phyloP scores from a whole-genome alignment of 2,888 invertebrate genomes.

The Stenichneumon culpator region DNA sequence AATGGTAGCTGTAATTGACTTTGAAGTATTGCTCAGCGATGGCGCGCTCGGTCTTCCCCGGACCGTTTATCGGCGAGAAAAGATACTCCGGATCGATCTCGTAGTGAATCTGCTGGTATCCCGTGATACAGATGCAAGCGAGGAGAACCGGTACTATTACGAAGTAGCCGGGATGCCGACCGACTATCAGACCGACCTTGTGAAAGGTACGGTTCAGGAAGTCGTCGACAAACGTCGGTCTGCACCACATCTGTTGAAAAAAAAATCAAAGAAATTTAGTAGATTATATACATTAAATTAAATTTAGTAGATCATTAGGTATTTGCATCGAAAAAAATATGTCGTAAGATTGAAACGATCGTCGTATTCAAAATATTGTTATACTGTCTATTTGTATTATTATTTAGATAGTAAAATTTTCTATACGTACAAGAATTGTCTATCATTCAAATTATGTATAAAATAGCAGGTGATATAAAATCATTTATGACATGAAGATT shows the following conservation, averaged over 20 bases:
- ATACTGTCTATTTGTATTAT: background rate
- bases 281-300: too few species aligned
- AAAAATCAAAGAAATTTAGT: conserved; percentile 6
- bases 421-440: background rate
- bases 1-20: conserved; percentile 94
- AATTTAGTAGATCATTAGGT: too few species aligned
- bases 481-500: background rate
- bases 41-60: conserved; percentile 92
- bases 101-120: conserved; percentile 94
- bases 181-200: conserved; percentile 92
- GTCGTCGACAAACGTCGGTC: conserved; percentile 92
- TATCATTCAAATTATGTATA: too few species aligned
- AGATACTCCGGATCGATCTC: conserved; percentile 97
- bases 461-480: background rate
- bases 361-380: background rate
- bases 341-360: background rate
- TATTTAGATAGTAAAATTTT: background rate
- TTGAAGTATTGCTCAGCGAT: conserved; percentile 94
- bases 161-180: conserved; percentile 94
- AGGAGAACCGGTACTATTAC: conserved; percentile 94
- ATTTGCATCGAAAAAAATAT: background rate
- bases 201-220: conserved; percentile 93
- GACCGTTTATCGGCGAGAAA: conserved; percentile 95
- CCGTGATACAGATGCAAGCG: conserved; percentile 93
- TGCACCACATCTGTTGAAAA: conserved; percentile 89